Percentiles rank a stretch among this genome's conserved stretches.
Conservation (phyloP, 2,888 invertebrate genomes). For the Diabrotica balteata region DNA sequence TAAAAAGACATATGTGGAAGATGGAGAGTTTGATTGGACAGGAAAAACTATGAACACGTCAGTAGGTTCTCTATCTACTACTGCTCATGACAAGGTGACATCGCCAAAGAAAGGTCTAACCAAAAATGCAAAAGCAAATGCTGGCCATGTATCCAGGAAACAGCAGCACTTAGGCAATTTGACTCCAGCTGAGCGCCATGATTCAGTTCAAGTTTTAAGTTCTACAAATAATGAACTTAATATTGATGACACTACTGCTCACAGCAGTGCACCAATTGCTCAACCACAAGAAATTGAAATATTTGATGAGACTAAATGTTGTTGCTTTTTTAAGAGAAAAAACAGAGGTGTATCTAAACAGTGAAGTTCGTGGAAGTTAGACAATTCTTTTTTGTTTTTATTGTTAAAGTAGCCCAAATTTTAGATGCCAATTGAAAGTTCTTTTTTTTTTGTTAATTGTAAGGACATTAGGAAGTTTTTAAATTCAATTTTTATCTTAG, state of each 20-base stretch:
- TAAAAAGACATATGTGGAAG: constrained; percentile 84
- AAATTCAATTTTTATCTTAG: constrained; percentile 21
- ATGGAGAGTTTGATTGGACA: constrained; percentile 95
- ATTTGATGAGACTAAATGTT: constrained; percentile 96
- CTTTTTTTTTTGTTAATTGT: constrained; percentile 6
- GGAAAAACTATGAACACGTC: constrained; percentile 85
- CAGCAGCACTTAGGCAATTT: constrained; percentile 83
- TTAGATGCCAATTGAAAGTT: constrained; percentile 21
- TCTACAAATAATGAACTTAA: constrained; percentile 96
- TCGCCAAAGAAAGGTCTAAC: constrained; percentile 76
- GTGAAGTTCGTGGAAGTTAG: constrained; percentile 41
- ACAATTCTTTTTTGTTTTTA: constrained; percentile 22
- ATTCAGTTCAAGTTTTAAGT: constrained; percentile 98
- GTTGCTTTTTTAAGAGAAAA: constrained; percentile 99
- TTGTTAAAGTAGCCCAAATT: constrained; percentile 31
- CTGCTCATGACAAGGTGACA: constrained; percentile 88
- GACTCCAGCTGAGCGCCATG: constrained; percentile 94
- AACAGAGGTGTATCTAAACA: constrained; percentile 73
- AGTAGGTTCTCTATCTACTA: constrained; percentile 90
- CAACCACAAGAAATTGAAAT: constrained; percentile 92
- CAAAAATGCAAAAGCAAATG: constrained; percentile 71
- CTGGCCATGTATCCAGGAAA: constrained; percentile 86
- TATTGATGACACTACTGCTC: constrained; percentile 94
- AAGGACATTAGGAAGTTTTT: constrained; percentile 21
- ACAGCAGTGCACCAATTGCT: constrained; percentile 97